Base-by-base conservation (phyloP, 2,888 invertebrate genomes). In the Mimumesa dahlbomi region DNA sequence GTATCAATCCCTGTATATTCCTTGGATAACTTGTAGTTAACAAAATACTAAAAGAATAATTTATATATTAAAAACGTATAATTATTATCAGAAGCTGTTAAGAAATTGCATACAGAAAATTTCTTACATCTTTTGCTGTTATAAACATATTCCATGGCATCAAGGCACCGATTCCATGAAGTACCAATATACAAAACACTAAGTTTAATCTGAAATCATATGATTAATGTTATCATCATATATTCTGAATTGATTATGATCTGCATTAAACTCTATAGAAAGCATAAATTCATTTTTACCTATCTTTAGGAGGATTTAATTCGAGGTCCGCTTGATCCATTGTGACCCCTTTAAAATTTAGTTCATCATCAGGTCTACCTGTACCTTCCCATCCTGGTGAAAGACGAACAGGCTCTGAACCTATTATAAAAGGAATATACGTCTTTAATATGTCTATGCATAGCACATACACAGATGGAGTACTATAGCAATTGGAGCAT, bases 61-160 rank as follows among this genome's bases (percentile, higher is more conserved):
- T 7, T 18, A 7, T 48, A 9, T 6, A 48, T 56, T 40, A 43
- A 21, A 40, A 58, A 16, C 34, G 0, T 31, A 9, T 2, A n/a
- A 11, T 18, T 5, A 1, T 14, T 13, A 1, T 36, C n/a, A 1
- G n/a, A n/a, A n/a, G n/a, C 16, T 4, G 2, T 4, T 31, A 13
- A 29, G 7, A 54, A 6, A 9, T 6, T 25, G n/a, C 11, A 4
- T 45, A 6, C 22, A 49, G 19, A 7, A 43, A 5, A 34, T 54
- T 43, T 91, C 93, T 93, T 91, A 95, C 95, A 81, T 90, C 88
- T 90, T 95, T 95, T 31, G 98, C 98, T 71, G 96, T 99, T 88
- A 99, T 98, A 90, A 99, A 98, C 98, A 98, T 98, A 90, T 99
- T 99, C 99, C 99, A 99, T 11, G 99, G 97, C 91, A 97, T 97